phyloP scores from a whole-genome alignment of 2,888 invertebrate species.

The Spatulosminthurus flaviceps region DNA sequence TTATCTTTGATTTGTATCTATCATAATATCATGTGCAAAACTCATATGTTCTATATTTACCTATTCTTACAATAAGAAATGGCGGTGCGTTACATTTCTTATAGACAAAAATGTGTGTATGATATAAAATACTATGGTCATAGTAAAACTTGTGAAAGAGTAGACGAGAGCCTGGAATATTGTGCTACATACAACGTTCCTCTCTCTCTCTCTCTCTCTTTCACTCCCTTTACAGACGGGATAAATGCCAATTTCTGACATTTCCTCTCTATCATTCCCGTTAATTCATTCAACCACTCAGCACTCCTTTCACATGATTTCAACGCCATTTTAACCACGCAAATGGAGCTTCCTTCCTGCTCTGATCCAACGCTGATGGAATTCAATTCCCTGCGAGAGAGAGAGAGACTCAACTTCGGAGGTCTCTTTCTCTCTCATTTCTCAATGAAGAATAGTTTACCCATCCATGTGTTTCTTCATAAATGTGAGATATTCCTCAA shows the following conservation, averaged over 20 bases:
- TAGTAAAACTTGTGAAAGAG: no score
- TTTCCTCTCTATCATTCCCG: slow-evolving; percentile 32
- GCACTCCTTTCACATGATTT: slow-evolving; percentile 18
- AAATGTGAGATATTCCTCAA: no score
- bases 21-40: no score
- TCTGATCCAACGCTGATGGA: background rate
- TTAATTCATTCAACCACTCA: slow-evolving; percentile 21
- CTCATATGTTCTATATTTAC: no score
- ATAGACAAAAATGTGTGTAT: no score
- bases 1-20: no score
- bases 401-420: background rate
- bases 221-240: slow-evolving; percentile 35
- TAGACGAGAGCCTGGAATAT: background rate
- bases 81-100: no score
- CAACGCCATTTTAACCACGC: slow-evolving; percentile 1
- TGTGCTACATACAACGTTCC: background rate
- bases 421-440: background rate
- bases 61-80: no score
- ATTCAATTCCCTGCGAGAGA: background rate
- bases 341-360: slow-evolving; percentile 11
- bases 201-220: no score
- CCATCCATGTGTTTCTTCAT: background rate
- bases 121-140: no score
- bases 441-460: background rate
- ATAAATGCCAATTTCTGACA: slow-evolving; percentile 45